phyloP scores from a whole-genome alignment of 2,797 vertebrate species.

The Sebastes baramenuke region DNA sequence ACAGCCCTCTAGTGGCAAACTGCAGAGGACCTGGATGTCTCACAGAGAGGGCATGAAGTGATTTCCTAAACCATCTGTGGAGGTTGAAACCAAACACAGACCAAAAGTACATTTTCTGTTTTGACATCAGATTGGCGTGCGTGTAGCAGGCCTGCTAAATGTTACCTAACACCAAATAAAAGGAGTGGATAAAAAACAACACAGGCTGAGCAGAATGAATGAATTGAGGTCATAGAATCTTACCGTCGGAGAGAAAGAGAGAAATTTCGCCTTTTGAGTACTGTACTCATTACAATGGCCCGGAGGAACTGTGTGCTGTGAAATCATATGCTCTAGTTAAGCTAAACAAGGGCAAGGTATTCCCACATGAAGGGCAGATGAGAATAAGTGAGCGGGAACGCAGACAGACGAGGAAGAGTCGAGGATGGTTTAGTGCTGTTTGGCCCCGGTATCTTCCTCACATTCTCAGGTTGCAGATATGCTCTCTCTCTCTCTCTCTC shows the following conservation, averaged over 20 bases:
- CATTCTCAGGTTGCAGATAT: slow-evolving; percentile 67
- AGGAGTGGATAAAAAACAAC: slow-evolving; percentile 19
- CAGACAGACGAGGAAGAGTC: slow-evolving; percentile 64
- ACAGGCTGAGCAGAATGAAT: slow-evolving; percentile 38
- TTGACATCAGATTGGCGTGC: slow-evolving; percentile 41
- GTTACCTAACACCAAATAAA: slow-evolving; percentile 53
- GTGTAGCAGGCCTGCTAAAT: slow-evolving; percentile 36
- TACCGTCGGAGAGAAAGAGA: slow-evolving; percentile 57
- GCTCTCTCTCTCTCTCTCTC: not conserved
- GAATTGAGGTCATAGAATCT: slow-evolving; percentile 72
- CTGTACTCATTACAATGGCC: slow-evolving; percentile 76
- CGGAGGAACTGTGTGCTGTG: slow-evolving; percentile 73
- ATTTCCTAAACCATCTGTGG: slow-evolving; percentile 64
- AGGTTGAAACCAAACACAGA: slow-evolving; percentile 52
- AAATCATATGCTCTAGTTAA: slow-evolving; percentile 82
- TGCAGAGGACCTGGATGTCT: slow-evolving; percentile 21
- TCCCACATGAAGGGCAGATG: slow-evolving; percentile 76
- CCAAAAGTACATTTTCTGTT: slow-evolving; percentile 40
- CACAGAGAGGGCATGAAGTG: slow-evolving; percentile 32
- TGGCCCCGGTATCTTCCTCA: slow-evolving; percentile 61
- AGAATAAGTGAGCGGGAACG: slow-evolving; percentile 72
- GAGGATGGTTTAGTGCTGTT: slow-evolving; percentile 60
- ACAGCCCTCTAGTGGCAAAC: slow-evolving; percentile 85
- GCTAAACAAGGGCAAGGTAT: slow-evolving; percentile 80
- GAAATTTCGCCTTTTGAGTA: slow-evolving; percentile 74